phyloP scores from a whole-genome alignment of 2,888 invertebrate genomes.

The Vannuccia rotundouncinata region DNA sequence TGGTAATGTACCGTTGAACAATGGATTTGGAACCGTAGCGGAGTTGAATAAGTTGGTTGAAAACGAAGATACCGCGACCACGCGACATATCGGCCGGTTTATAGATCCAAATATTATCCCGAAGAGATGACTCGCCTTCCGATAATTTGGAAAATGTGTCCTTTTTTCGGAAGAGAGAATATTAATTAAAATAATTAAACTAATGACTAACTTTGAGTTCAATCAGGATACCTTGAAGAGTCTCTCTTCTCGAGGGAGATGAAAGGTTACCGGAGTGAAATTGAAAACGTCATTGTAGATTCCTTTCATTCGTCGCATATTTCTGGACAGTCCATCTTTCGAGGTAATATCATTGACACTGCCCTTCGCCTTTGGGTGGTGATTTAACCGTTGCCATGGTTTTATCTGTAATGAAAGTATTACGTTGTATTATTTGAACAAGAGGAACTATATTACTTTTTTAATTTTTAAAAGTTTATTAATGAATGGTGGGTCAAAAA shows the following conservation, averaged over 20 bases:
- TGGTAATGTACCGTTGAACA: conserved; percentile 63
- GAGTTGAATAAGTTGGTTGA: conserved; percentile 61
- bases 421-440: neutral
- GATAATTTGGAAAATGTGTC: neutral
- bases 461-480: neutral
- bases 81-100: conserved; percentile 79
- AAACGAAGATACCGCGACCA: conserved; percentile 74
- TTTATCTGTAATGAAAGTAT: neutral
- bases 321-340: conserved; percentile 72
- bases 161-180: no score
- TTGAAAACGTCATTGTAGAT: conserved; percentile 56
- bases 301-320: conserved; percentile 69
- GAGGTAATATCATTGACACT: conserved; percentile 68
- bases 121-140: conserved; percentile 58
- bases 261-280: conserved; percentile 66
- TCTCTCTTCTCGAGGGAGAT: conserved; percentile 27
- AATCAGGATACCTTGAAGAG: neutral
- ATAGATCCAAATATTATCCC: conserved; percentile 66
- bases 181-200: neutral
- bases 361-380: conserved; percentile 68
- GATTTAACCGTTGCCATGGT: conserved; percentile 62
- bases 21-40: conserved; percentile 59
- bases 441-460: neutral
- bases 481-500: neutral
- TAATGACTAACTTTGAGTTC: neutral